phyloP scores from a whole-genome alignment of 2,888 invertebrate species.

The Arctia plantaginis region DNA sequence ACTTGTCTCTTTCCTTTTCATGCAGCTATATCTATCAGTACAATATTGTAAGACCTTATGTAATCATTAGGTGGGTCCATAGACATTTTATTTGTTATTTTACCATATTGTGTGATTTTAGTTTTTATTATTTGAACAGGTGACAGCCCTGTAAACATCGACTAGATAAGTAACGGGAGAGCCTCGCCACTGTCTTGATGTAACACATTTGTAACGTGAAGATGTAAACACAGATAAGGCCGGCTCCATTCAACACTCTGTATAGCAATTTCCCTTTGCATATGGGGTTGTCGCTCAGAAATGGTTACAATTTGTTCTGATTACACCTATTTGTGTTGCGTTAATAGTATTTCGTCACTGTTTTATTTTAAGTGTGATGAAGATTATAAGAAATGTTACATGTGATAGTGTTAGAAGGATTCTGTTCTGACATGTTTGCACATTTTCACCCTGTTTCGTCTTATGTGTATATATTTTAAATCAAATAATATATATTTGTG shows the following conservation, averaged over 20 bases:
- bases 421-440: no score
- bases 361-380: constrained; percentile 24
- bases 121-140: neutral
- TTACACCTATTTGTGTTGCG: constrained; percentile 37
- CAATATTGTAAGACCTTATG: constrained; percentile 17
- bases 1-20: neutral
- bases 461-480: neutral
- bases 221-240: constrained; percentile 80
- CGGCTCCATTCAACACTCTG: constrained; percentile 66
- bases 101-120: no score
- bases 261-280: constrained; percentile 68
- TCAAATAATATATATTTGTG: no score
- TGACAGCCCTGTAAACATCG: constrained; percentile 62
- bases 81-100: neutral
- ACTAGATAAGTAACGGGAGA: constrained; percentile 72
- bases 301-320: constrained; percentile 58
- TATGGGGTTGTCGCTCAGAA: constrained; percentile 49
- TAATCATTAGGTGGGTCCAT: no score
- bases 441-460: neutral
- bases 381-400: neutral
- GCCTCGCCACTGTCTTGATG: constrained; percentile 77
- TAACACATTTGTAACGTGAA: constrained; percentile 82
- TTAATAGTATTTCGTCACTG: constrained; percentile 33
- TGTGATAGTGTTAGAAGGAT: neutral
- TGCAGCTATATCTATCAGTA: constrained; percentile 25